A percentile compares a stretch with the other conserved stretches of the same genome.
Evolutionary conservation across 2,888 invertebrate genomes (phyloP).

Genomic region (Melikaiella ostensackeni): DNA sequence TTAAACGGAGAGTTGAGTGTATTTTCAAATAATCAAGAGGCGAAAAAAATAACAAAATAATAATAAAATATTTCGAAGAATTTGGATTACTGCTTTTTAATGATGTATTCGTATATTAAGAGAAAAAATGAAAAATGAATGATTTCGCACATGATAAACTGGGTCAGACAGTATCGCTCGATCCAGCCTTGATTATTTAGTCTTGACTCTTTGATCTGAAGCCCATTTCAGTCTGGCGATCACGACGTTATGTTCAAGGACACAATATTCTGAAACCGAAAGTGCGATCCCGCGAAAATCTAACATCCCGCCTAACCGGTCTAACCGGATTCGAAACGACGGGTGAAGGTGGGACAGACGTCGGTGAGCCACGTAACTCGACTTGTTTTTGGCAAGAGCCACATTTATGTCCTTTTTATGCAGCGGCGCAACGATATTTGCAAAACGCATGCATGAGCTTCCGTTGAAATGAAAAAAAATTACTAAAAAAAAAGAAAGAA

Average conservation of each 20-base stretch:
- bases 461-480: neutral
- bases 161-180: conserved; percentile 32
- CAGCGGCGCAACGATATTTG: conserved; percentile 24
- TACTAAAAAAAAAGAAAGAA: neutral
- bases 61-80: no score
- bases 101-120: no score
- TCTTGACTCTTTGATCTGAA: conserved; percentile 42
- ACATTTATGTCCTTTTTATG: conserved; percentile 25
- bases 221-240: conserved; percentile 58
- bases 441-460: conserved; percentile 16
- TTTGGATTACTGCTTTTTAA: no score
- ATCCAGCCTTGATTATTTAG: conserved; percentile 10
- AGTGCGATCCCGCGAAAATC: conserved; percentile 78
- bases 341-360: conserved; percentile 66
- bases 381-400: conserved; percentile 67
- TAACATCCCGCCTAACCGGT: conserved; percentile 77
- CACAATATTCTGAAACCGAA: conserved; percentile 77
- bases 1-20: no score
- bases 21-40: no score
- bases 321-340: conserved; percentile 74
- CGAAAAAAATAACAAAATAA: no score
- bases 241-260: conserved; percentile 70
- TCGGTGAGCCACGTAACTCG: conserved; percentile 69
- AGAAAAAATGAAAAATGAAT: neutral
- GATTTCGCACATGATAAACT: neutral